Conservation (phyloP, 1,140 invertebrate genomes). For the Drosophila quadrilineata region DNA sequence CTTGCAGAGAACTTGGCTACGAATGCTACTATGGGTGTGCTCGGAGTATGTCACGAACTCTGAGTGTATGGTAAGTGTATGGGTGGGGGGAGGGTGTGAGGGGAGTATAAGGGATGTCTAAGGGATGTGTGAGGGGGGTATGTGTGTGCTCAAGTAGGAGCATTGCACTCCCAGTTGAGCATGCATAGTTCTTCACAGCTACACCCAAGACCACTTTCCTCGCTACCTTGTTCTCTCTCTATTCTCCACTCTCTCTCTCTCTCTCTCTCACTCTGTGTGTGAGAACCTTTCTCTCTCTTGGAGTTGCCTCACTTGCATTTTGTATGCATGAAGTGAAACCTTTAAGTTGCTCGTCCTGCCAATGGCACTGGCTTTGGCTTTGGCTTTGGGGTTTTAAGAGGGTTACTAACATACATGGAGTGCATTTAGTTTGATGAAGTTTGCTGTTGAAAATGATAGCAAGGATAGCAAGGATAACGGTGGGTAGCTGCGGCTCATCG, state of each 20-base stretch:
- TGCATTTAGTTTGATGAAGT: conserved; percentile 69
- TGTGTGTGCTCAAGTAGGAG: conserved; percentile 63
- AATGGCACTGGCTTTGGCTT: conserved; percentile 24
- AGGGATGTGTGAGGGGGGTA: no score
- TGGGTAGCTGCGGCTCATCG: not conserved
- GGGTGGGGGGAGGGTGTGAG: no score
- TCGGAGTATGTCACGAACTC: conserved; percentile 67
- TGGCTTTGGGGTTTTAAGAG: conserved; percentile 42
- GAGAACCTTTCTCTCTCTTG: conserved; percentile 1
- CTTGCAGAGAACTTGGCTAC: conserved; percentile 27
- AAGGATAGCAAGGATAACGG: not conserved
- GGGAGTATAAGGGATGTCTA: no score
- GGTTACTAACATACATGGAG: conserved; percentile 36
- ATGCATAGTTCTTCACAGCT: no score
- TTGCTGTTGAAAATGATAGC: conserved; percentile 25
- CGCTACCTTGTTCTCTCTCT: not conserved
- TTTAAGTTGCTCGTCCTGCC: conserved; percentile 59
- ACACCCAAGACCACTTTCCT: no score
- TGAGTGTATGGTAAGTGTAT: not conserved
- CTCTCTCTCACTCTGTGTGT: not conserved
- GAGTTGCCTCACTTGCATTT: conserved; percentile 30
- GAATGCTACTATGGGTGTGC: conserved; percentile 18
- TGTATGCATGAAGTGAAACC: conserved; percentile 69
- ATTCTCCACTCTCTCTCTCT: not conserved
- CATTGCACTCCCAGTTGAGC: conserved; percentile 66